Evolutionary conservation across 1,140 invertebrate genomes (phyloP).

Genomic region (Drosophila malerkotliana): DNA sequence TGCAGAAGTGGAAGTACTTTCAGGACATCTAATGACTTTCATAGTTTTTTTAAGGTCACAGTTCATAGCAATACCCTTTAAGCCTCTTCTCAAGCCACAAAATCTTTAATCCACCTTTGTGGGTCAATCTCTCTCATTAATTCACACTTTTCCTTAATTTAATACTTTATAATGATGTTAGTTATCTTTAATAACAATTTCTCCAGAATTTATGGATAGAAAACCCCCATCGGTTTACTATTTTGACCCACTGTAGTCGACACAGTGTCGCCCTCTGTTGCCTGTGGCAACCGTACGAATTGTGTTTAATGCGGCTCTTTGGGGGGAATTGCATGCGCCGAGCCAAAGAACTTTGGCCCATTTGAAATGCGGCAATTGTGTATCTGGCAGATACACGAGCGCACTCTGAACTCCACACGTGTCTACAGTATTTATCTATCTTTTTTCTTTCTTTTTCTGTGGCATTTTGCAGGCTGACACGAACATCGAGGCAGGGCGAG

Average conservation of each 20-base stretch:
- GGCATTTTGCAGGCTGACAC: slow-evolving; percentile 42
- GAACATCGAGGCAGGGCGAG: slow-evolving; percentile 44
- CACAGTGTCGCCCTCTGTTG: slow-evolving; percentile 14
- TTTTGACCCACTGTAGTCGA: slow-evolving; percentile 16
- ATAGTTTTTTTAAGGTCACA: too few species aligned
- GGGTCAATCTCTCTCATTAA: too few species aligned
- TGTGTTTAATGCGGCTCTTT: slow-evolving; percentile 52
- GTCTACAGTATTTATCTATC: slow-evolving; percentile 34
- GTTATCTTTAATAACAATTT: too few species aligned
- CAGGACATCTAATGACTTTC: background rate
- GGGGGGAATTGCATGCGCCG: slow-evolving; percentile 26
- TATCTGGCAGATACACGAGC: slow-evolving; percentile 48
- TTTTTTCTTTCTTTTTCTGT: slow-evolving; percentile 6
- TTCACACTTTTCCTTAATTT: too few species aligned
- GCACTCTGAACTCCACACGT: slow-evolving; percentile 67
- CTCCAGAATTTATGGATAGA: too few species aligned
- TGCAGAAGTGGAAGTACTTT: background rate
- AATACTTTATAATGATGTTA: too few species aligned
- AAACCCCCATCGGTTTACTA: background rate
- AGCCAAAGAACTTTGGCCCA: slow-evolving; percentile 58
- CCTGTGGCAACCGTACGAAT: slow-evolving; percentile 42
- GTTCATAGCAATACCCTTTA: too few species aligned
- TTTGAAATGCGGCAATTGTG: slow-evolving; percentile 58
- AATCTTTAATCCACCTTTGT: too few species aligned
- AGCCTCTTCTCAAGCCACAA: too few species aligned